A percentile compares a stretch with the other conserved stretches of the same genome.
phyloP scores from a whole-genome alignment of 1,140 invertebrate species.

The Eufriesea mexicana region DNA sequence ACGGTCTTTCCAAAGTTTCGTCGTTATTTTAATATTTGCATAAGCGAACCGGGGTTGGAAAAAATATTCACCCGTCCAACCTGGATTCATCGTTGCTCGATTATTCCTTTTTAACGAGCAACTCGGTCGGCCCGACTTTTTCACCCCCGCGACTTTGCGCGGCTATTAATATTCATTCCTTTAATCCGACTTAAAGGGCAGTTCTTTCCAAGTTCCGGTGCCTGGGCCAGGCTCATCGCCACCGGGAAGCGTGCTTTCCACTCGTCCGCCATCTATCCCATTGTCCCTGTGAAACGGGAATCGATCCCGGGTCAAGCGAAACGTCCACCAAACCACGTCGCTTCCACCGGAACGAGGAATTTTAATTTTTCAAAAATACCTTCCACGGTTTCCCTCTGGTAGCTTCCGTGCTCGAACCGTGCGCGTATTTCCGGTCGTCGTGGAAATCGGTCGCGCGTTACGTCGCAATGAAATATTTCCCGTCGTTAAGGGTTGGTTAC shows the following conservation, averaged over 20 bases:
- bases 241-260: background rate
- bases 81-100: constrained; percentile 3
- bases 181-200: constrained; percentile 28
- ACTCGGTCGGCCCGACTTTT: background rate
- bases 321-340: no score
- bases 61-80: background rate
- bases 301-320: no score
- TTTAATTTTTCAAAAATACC: constrained; percentile 26
- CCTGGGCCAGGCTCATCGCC: background rate
- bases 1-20: background rate
- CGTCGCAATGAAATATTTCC: no score
- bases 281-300: background rate
- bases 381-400: background rate
- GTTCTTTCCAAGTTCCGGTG: constrained; percentile 15
- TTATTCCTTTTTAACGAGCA: constrained; percentile 38
- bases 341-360: background rate
- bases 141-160: no score
- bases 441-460: no score
- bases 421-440: no score
- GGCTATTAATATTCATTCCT: constrained; percentile 42
- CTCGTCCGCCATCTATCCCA: background rate
- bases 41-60: background rate
- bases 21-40: background rate
- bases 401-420: no score
- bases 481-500: no score